phyloP scores from a whole-genome alignment of 1,140 invertebrate species.

The Sweltsa coloradensis region DNA sequence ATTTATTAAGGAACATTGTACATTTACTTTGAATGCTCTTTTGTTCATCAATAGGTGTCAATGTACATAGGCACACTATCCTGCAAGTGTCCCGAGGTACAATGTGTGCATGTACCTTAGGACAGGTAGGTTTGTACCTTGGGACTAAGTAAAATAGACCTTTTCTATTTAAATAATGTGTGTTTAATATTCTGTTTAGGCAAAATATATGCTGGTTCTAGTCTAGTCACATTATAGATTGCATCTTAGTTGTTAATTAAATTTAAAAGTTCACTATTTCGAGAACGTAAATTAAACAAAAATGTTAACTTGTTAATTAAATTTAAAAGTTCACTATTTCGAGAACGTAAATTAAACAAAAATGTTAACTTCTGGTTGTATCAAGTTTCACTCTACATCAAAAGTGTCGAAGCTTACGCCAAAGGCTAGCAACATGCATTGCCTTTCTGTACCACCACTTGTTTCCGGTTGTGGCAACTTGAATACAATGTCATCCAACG shows the following conservation, averaged over 20 bases:
- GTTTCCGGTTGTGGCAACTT: not conserved
- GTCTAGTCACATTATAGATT: not conserved
- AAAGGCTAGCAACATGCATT: not conserved
- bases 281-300: not conserved
- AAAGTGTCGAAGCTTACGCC: not conserved
- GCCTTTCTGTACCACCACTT: not conserved
- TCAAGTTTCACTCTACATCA: not conserved
- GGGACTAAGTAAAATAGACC: not conserved
- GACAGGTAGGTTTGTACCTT: not conserved
- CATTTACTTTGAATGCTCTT: too few species aligned
- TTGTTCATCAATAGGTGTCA: not conserved
- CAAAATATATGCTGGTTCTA: not conserved
- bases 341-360: not conserved
- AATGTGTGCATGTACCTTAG: constrained; percentile 1
- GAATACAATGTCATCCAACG: not conserved
- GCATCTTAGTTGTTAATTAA: not conserved
- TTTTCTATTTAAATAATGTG: too few species aligned
- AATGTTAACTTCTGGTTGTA: not conserved
- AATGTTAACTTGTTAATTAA: not conserved
- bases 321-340: not conserved
- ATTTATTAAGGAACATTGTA: not conserved
- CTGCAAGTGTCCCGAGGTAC: constrained; percentile 4
- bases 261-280: not conserved
- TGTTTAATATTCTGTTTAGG: not conserved
- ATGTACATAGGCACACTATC: not conserved